Conservation (phyloP, 1,140 invertebrate species). For the Metopolophium dirhodum region DNA sequence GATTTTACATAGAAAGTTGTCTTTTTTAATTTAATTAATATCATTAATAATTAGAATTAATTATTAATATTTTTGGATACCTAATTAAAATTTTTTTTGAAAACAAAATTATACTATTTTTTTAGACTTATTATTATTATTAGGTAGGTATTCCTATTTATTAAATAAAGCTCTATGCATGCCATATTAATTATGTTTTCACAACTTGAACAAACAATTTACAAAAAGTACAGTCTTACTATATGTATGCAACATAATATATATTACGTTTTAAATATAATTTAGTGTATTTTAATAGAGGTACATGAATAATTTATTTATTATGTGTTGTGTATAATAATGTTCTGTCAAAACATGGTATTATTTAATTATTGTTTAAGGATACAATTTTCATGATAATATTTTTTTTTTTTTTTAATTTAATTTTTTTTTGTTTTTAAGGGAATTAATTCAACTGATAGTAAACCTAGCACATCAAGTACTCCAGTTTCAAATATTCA, state of each 20-base stretch:
- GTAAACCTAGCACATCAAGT: not conserved
- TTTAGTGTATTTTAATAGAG: too few species aligned
- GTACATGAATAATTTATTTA: not conserved
- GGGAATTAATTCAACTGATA: not conserved
- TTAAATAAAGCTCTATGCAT: not conserved
- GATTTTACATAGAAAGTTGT: not conserved
- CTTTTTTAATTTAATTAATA: not conserved
- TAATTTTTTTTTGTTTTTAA: not conserved
- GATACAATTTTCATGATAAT: not conserved
- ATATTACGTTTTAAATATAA: not conserved
- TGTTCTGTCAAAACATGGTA: not conserved
- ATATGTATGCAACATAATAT: not conserved
- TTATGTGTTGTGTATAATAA: not conserved
- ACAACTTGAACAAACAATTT: not conserved
- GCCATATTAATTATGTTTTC: too few species aligned
- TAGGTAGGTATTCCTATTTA: not conserved
- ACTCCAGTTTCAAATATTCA: conserved; percentile 33
- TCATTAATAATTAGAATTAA: not conserved
- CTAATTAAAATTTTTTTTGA: not conserved
- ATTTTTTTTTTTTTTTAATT: not conserved
- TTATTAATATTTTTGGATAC: not conserved
- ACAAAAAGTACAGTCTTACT: not conserved
- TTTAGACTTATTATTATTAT: not conserved
- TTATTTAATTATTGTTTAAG: not conserved
- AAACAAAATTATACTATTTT: not conserved